Evolutionary conservation across 2,888 invertebrate genomes (phyloP).

Genomic region (Drosophila sordidapex): DNA sequence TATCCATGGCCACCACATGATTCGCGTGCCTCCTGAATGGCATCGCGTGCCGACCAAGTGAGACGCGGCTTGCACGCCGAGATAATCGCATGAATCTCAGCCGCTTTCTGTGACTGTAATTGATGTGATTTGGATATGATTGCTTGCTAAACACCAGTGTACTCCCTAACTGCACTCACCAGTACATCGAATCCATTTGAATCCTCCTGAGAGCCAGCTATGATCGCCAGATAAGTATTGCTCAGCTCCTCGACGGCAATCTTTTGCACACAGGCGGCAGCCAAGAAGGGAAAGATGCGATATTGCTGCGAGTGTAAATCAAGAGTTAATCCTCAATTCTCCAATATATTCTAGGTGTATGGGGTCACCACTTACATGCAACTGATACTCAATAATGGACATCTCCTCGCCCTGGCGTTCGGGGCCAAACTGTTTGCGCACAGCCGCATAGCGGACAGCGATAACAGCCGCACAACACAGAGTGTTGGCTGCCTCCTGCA

Average conservation of each 20-base stretch:
- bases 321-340: neutral
- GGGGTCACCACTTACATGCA: constrained; percentile 86
- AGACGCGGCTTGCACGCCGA: constrained; percentile 89
- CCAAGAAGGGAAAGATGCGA: constrained; percentile 89
- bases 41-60: constrained; percentile 91
- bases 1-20: constrained; percentile 96
- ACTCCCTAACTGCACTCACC: constrained; percentile 62
- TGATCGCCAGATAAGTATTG: constrained; percentile 88
- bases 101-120: constrained; percentile 84
- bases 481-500: constrained; percentile 85
- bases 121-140: neutral
- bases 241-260: constrained; percentile 89
- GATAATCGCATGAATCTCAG: constrained; percentile 88
- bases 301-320: constrained; percentile 87
- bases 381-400: constrained; percentile 92
- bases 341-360: neutral
- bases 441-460: constrained; percentile 91
- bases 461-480: constrained; percentile 89
- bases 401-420: constrained; percentile 87
- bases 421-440: constrained; percentile 91
- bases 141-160: neutral
- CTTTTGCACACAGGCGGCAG: constrained; percentile 87
- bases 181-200: constrained; percentile 84
- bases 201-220: constrained; percentile 87
- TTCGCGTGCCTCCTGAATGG: constrained; percentile 93